Percentiles rank a stretch among this genome's conserved stretches.
Evolutionary conservation across 1,140 invertebrate genomes (phyloP).

Genomic region (Danaus melanippus): DNA sequence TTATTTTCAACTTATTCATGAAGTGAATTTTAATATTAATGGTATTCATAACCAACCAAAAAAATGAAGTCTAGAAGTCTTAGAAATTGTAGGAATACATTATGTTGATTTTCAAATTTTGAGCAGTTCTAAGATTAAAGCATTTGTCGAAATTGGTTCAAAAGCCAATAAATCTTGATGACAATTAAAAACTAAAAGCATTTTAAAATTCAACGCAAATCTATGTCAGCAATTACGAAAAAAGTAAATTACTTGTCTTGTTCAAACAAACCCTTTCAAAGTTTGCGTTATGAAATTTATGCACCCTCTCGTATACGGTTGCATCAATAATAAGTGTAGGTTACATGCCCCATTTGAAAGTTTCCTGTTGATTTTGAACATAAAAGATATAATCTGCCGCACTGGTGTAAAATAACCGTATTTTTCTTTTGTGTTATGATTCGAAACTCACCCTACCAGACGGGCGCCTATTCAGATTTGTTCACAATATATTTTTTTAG

Average conservation of each 20-base stretch:
- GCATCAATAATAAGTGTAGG: constrained; percentile 69
- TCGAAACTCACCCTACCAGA: constrained; percentile 42
- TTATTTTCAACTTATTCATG: too few relatives aligned
- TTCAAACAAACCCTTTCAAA: constrained; percentile 57
- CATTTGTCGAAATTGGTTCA: too few relatives aligned
- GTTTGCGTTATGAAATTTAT: constrained; percentile 65
- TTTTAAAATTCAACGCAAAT: constrained; percentile 12
- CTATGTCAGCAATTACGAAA: constrained; percentile 38
- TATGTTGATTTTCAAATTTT: too few relatives aligned
- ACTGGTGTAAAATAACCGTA: constrained; percentile 68
- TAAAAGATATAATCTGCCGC: constrained; percentile 70
- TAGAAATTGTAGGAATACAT: too few relatives aligned
- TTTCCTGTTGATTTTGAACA: constrained; percentile 69
- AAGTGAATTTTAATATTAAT: too few relatives aligned
- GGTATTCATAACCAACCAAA: too few relatives aligned
- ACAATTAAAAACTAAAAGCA: constrained; percentile 7
- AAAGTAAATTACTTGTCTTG: constrained; percentile 52
- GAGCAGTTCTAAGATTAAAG: too few relatives aligned
- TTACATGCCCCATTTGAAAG: constrained; percentile 69
- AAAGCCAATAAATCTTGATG: too few relatives aligned
- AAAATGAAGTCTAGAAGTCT: too few relatives aligned
- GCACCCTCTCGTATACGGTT: constrained; percentile 48
- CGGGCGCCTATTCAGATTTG: constrained; percentile 42
- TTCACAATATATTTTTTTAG: constrained; percentile 30
- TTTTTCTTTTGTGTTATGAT: constrained; percentile 68